Percentiles rank a stretch among this genome's conserved stretches.
phyloP scores from a whole-genome alignment of 2,888 invertebrate genomes.

The Scaptomyza caliginosa region DNA sequence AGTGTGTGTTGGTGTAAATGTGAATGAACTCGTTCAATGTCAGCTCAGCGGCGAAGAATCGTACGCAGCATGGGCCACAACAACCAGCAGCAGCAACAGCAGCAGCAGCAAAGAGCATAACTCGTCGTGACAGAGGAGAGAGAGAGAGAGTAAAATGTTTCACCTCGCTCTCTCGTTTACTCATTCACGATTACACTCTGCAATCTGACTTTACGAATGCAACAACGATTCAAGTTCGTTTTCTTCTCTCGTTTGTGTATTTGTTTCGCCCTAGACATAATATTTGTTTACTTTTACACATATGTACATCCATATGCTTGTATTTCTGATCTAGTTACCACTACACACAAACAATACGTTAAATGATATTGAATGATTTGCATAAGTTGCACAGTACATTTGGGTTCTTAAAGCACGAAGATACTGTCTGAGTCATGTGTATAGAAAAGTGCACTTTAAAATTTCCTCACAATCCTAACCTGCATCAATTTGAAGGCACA shows the following conservation, averaged over 20 bases:
- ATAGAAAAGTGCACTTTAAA: slow-evolving; percentile 8
- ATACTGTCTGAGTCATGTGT: slow-evolving; percentile 15
- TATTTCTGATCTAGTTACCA: slow-evolving; percentile 18
- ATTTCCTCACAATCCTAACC: slow-evolving; percentile 56
- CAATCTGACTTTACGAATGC: slow-evolving; percentile 21
- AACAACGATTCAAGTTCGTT: slow-evolving; percentile 24
- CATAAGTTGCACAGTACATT: not conserved
- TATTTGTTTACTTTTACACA: slow-evolving; percentile 4
- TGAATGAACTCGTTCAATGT: slow-evolving; percentile 85
- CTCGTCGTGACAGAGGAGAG: slow-evolving; percentile 14
- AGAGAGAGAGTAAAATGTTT: not conserved
- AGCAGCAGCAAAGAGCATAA: slow-evolving; percentile 53
- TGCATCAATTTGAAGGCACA: slow-evolving; percentile 63
- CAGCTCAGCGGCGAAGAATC: slow-evolving; percentile 69
- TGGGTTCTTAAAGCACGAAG: not conserved
- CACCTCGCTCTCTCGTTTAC: slow-evolving; percentile 11
- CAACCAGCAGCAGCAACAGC: slow-evolving; percentile 29
- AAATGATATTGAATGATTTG: slow-evolving; percentile 1
- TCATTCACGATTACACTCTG: not conserved
- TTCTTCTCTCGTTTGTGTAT: slow-evolving; percentile 4
- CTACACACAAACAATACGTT: not conserved
- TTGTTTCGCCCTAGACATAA: slow-evolving; percentile 2
- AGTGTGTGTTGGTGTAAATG: slow-evolving; percentile 71
- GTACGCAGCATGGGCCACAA: slow-evolving; percentile 71
- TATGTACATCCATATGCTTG: not conserved